These are phyloP conservation scores for Neoaliturus tenellus DNA, from an alignment of 2,888 invertebrate species.

Conservation along the genomic window DNA sequence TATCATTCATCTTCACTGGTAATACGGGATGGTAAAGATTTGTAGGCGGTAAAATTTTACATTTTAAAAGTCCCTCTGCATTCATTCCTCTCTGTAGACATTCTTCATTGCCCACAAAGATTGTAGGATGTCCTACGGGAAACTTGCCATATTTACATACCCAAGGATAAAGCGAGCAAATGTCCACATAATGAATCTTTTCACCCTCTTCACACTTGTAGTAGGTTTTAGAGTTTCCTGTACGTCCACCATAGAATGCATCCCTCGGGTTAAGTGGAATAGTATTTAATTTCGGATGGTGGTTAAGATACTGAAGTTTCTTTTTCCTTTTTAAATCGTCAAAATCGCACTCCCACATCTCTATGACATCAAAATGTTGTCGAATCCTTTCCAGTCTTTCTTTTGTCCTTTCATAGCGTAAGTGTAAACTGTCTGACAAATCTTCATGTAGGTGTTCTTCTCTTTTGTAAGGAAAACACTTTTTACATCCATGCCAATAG, in stretches of 20 bases:
- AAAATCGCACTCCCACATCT: slow-evolving; percentile 61
- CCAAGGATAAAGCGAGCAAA: neutral
- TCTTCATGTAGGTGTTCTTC: slow-evolving; percentile 35
- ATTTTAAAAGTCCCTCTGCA: slow-evolving; percentile 10
- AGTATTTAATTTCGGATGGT: neutral
- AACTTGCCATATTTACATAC: slow-evolving; percentile 61
- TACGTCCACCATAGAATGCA: slow-evolving; percentile 67
- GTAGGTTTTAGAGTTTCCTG: slow-evolving; percentile 48
- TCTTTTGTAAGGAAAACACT: slow-evolving; percentile 50
- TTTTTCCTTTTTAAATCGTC: neutral
- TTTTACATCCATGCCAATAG: slow-evolving; percentile 59
- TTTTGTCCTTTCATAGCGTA: slow-evolving; percentile 47
- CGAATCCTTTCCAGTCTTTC: neutral
- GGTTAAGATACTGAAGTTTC: neutral
- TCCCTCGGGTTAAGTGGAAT: slow-evolving; percentile 64
- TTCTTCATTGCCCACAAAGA: slow-evolving; percentile 49
- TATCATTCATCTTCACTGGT: slow-evolving; percentile 29
- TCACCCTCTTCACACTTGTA: neutral
- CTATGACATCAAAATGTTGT: slow-evolving; percentile 18
- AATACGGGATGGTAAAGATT: slow-evolving; percentile 28
- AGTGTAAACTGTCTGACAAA: slow-evolving; percentile 45
- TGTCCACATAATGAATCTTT: neutral
- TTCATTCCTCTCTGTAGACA: slow-evolving; percentile 63
- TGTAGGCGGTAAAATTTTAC: slow-evolving; percentile 12
- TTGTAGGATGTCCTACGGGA: slow-evolving; percentile 60